Conservation (phyloP, 2,113 vertebrate genomes). For the Anser cygnoides region DNA sequence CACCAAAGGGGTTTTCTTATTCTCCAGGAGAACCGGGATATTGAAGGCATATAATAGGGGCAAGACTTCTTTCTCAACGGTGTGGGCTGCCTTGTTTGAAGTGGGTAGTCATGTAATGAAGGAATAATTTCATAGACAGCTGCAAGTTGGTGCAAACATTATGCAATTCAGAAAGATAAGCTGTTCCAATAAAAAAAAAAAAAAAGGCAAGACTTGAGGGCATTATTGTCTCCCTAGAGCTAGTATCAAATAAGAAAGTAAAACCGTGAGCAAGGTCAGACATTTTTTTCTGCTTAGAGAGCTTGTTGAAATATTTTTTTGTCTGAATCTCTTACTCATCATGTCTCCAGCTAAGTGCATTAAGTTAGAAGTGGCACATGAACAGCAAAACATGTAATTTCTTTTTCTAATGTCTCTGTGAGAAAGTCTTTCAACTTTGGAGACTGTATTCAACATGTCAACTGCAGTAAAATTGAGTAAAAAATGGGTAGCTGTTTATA, state of each 20-base stretch:
- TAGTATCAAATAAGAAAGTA: conserved; percentile 1
- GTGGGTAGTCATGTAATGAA: not conserved
- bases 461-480: not conserved
- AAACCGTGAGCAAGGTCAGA: not conserved
- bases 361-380: not conserved
- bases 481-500: not conserved
- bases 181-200: not conserved
- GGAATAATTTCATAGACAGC: not conserved
- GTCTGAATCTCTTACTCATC: not conserved
- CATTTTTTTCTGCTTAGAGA: not conserved
- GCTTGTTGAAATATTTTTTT: not conserved
- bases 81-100: not conserved
- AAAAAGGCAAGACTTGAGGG: not conserved
- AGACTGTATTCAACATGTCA: not conserved
- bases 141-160: not conserved
- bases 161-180: not conserved
- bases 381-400: not conserved
- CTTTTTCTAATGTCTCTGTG: not conserved
- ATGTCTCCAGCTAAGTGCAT: not conserved
- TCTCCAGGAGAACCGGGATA: not conserved
- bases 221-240: not conserved
- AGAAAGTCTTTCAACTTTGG: not conserved
- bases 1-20: conserved; percentile 16
- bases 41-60: not conserved
- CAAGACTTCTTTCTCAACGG: not conserved